A percentile compares a stretch with the other conserved stretches of the same genome.
Conservation (phyloP, 23 tunicate genomes). For the Trididemnum clinides region DNA sequence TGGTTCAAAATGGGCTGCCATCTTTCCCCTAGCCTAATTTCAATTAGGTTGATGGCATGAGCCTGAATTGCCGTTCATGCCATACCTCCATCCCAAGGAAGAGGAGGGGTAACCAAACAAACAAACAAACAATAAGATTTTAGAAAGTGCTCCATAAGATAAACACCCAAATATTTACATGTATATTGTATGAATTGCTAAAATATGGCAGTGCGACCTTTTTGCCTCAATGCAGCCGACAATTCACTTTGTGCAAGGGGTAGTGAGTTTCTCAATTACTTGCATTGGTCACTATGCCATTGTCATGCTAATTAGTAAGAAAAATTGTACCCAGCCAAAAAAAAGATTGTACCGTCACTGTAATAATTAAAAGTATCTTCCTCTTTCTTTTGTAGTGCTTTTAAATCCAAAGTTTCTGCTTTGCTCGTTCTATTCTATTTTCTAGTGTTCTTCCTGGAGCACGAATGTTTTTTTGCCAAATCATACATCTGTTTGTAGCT, state of each 20-base stretch:
- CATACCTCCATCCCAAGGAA: too few relatives aligned
- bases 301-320: neutral
- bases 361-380: neutral
- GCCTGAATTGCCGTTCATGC: too few relatives aligned
- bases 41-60: too few relatives aligned
- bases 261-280: neutral
- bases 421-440: constrained; percentile 5
- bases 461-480: neutral
- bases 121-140: too few relatives aligned
- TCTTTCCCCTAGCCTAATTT: too few relatives aligned
- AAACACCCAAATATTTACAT: neutral
- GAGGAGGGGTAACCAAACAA: too few relatives aligned
- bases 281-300: neutral
- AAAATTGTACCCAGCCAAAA: too few relatives aligned
- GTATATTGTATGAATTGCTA: neutral
- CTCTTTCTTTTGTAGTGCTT: neutral
- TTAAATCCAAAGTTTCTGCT: neutral
- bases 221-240: neutral
- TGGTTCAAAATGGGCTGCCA: too few relatives aligned
- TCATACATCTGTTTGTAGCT: neutral
- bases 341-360: neutral
- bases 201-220: neutral
- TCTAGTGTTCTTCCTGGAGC: neutral
- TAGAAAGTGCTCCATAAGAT: neutral
- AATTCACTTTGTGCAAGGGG: neutral